phyloP scores from a whole-genome alignment of 2,888 invertebrate species.

The Thecophora atra region DNA sequence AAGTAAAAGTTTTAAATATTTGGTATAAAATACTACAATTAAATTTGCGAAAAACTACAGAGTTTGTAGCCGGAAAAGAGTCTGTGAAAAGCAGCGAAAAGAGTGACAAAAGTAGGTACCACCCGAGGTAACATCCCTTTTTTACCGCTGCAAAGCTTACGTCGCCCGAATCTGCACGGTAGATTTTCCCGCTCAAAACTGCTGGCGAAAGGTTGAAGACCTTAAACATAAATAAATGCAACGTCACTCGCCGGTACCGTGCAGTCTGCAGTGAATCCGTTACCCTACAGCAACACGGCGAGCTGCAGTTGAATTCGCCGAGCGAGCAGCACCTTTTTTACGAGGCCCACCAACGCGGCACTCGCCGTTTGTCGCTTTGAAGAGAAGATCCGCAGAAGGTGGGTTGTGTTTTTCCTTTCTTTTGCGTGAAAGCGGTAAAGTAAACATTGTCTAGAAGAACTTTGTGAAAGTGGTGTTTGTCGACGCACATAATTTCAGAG shows the following conservation, averaged over 20 bases:
- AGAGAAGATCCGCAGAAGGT: too few relatives aligned
- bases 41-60: background rate
- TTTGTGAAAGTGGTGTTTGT: too few relatives aligned
- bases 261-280: background rate
- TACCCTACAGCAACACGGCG: constrained; percentile 3
- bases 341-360: too few relatives aligned
- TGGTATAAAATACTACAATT: background rate
- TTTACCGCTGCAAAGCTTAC: constrained; percentile 4
- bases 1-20: background rate
- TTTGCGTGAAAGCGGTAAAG: too few relatives aligned
- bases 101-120: constrained; percentile 23
- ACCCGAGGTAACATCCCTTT: constrained; percentile 34
- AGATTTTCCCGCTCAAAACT: constrained; percentile 54
- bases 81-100: constrained; percentile 7
- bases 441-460: too few relatives aligned
- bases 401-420: too few relatives aligned
- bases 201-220: constrained; percentile 53
- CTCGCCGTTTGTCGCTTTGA: too few relatives aligned
- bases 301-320: background rate
- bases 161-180: constrained; percentile 39
- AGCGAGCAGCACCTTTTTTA: background rate
- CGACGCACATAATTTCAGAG: too few relatives aligned
- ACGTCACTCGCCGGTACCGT: constrained; percentile 36
- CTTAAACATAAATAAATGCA: constrained; percentile 48
- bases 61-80: background rate